These are phyloP conservation scores for Diabrotica undecimpunctata DNA, from an alignment of 1,140 invertebrate species.

Conservation along the genomic window DNA sequence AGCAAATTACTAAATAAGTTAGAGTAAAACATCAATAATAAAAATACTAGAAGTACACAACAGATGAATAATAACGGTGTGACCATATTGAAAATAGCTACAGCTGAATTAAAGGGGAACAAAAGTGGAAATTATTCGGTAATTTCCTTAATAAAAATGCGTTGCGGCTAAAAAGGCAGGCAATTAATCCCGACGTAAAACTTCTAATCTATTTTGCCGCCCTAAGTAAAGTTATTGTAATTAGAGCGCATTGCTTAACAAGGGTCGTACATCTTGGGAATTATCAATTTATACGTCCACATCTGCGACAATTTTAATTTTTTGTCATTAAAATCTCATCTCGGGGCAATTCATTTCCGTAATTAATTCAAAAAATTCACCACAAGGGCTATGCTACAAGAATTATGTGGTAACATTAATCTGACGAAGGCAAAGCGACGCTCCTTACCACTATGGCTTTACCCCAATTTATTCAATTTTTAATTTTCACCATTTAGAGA, in stretches of 20 bases:
- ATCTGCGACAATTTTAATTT: conserved; percentile 45
- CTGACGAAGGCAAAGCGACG: conserved; percentile 19
- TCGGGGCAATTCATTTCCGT: conserved; percentile 37
- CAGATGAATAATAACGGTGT: too few species aligned
- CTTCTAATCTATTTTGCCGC: conserved; percentile 41
- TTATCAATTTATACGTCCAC: conserved; percentile 44
- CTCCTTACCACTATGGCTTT: conserved; percentile 5
- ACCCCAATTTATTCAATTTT: conserved; percentile 1
- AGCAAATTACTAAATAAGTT: too few species aligned
- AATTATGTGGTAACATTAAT: conserved; percentile 26
- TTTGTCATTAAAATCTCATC: conserved; percentile 45
- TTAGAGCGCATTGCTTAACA: conserved; percentile 40
- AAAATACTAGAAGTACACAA: too few species aligned
- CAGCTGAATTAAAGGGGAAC: background rate
- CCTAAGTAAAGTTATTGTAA: conserved; percentile 36
- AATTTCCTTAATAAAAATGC: conserved; percentile 4
- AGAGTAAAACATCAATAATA: too few species aligned
- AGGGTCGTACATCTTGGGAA: conserved; percentile 41
- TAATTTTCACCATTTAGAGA: conserved; percentile 2
- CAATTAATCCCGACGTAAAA: conserved; percentile 27
- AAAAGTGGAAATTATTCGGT: conserved; percentile 2
- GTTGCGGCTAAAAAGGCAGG: background rate
- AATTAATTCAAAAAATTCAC: conserved; percentile 44
- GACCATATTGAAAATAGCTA: too few species aligned
- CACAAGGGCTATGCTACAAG: conserved; percentile 26